phyloP scores from a whole-genome alignment of 92 coral and sea anemone genomes.

The Pocillopora meandrina region DNA sequence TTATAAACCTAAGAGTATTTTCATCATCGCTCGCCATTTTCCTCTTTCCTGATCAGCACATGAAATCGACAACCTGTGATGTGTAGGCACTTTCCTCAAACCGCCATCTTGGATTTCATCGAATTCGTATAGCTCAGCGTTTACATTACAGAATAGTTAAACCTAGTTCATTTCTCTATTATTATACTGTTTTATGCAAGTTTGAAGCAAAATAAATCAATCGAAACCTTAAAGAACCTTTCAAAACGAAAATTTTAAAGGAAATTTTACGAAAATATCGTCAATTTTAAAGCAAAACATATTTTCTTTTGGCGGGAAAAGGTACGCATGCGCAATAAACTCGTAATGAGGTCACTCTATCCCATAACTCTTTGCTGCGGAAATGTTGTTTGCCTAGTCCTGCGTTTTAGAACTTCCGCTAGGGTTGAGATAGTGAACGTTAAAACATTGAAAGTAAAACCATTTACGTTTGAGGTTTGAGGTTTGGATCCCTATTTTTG shows the following conservation, averaged over 20 bases:
- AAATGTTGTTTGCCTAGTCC: neutral
- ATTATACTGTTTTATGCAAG: neutral
- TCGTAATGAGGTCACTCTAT: neutral
- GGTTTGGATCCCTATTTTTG: no score
- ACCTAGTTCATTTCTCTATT: neutral
- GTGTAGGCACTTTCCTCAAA: conserved; percentile 19
- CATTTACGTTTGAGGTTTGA: no score
- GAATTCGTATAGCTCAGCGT: neutral
- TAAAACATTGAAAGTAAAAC: neutral
- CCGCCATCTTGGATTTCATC: conserved; percentile 74
- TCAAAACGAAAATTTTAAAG: neutral
- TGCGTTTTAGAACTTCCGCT: conserved; percentile 12
- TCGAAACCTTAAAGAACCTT: neutral
- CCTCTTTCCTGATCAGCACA: neutral
- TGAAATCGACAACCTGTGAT: conserved; percentile 18
- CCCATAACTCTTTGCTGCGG: conserved; percentile 23
- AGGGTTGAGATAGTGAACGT: neutral
- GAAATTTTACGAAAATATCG: neutral
- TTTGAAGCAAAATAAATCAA: no score
- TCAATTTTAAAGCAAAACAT: neutral
- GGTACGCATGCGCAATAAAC: conserved; percentile 43
- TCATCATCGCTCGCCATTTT: conserved; percentile 61
- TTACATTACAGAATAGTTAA: neutral
- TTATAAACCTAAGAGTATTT: conserved; percentile 62
- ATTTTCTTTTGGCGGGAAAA: conserved; percentile 58